Percentiles rank a stretch among this genome's conserved stretches.
Conservation (phyloP, 2,113 vertebrate genomes). For the Prunella himalayana region DNA sequence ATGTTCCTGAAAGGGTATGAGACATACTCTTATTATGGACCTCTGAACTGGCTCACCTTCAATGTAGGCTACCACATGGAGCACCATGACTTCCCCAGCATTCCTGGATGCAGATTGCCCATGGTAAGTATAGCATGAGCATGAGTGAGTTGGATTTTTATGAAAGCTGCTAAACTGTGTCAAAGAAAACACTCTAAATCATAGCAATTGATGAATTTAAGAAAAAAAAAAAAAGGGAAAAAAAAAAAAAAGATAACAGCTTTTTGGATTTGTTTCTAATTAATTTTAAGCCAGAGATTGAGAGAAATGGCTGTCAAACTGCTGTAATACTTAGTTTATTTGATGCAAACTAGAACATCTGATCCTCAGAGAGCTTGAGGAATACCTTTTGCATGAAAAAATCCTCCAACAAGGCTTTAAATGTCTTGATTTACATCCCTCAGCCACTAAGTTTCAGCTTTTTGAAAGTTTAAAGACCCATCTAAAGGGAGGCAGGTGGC, state of each 20-base stretch:
- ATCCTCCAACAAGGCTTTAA: background rate
- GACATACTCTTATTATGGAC: conserved; percentile 96
- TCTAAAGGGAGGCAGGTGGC: background rate
- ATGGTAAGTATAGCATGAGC: conserved; percentile 73
- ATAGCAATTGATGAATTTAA: background rate
- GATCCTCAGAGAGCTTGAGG: background rate
- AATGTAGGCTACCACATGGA: conserved; percentile 98
- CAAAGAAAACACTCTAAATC: background rate
- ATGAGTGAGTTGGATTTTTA: background rate
- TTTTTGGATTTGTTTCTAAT: background rate
- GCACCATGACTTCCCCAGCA: conserved; percentile 97
- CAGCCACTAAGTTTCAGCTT: background rate
- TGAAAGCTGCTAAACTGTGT: background rate
- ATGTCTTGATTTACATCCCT: background rate
- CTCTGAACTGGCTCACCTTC: conserved; percentile 93
- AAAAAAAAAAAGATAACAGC: background rate
- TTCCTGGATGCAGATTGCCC: conserved; percentile 90
- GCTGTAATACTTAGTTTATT: background rate
- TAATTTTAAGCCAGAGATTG: background rate
- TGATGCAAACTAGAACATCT: background rate
- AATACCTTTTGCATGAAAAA: background rate
- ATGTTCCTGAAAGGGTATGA: conserved; percentile 95
- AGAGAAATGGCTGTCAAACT: background rate
- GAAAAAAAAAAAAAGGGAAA: rapidly evolving
- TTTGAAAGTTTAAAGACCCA: background rate